Conservation (phyloP, 2,113 vertebrate genomes). For the Thinocorus orbignyianus region DNA sequence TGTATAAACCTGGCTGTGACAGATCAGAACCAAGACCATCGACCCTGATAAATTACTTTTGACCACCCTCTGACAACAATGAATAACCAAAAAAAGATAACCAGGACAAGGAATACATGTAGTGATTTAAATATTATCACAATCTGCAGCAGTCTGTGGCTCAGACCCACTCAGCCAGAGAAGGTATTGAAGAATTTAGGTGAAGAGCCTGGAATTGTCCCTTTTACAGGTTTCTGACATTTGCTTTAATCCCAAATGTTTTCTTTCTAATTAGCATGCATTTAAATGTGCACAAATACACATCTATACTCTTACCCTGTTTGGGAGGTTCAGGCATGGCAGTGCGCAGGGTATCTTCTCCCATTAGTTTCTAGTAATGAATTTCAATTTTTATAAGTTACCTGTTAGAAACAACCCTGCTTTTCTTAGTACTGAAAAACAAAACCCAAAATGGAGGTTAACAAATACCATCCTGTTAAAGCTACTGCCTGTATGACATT, state of each 20-base stretch:
- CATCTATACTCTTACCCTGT: background rate
- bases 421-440: background rate
- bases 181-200: background rate
- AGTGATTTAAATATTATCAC: background rate
- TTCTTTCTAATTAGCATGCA: background rate
- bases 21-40: background rate
- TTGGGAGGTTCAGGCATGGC: background rate
- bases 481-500: background rate
- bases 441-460: background rate
- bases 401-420: background rate
- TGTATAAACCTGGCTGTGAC: background rate
- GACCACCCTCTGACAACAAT: background rate
- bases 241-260: background rate
- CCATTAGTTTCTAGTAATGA: background rate
- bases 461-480: background rate
- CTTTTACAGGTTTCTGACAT: background rate
- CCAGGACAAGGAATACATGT: background rate
- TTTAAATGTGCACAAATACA: background rate
- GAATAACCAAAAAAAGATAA: background rate
- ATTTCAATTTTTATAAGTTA: background rate
- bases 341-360: background rate
- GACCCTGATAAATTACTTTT: background rate
- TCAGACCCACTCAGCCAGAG: background rate
- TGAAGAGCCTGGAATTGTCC: background rate
- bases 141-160: background rate